Conservation (phyloP, 2,113 vertebrate genomes). For the Syngnathus scovelli region DNA sequence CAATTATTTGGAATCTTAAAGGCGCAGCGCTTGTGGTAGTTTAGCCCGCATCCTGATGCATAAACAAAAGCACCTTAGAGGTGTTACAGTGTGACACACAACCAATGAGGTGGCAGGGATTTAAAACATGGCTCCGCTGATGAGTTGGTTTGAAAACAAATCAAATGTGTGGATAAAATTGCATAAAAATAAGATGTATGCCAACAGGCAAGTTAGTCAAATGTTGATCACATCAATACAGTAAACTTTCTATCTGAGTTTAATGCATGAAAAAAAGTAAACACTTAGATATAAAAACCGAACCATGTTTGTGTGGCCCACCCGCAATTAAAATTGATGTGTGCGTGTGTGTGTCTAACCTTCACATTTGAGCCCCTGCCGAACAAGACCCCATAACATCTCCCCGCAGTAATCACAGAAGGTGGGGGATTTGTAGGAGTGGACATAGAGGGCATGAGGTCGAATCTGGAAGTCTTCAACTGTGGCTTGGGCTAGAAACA, state of each 20-base stretch:
- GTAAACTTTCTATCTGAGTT: not conserved
- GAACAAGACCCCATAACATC: conserved; percentile 98
- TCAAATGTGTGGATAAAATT: not conserved
- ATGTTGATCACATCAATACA: not conserved
- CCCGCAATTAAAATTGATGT: conserved; percentile 14
- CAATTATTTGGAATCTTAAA: conserved; percentile 99
- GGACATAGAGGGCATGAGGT: conserved; percentile 94
- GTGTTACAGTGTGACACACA: not conserved
- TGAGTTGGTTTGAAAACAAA: not conserved
- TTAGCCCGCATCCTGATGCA: conserved; percentile 86
- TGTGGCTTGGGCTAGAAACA: conserved; percentile 85
- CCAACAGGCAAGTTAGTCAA: not conserved
- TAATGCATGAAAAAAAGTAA: no score
- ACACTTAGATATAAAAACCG: no score
- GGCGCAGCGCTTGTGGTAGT: conserved; percentile 97
- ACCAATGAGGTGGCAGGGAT: not conserved
- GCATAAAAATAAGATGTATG: not conserved
- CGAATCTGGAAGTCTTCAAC: conserved; percentile 99
- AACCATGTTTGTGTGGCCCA: no score
- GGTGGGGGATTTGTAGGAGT: conserved; percentile 98
- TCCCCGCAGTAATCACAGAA: conserved; percentile 99
- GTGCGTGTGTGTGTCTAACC: conserved; percentile 65
- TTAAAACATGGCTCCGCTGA: conserved; percentile 25
- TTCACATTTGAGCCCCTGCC: conserved; percentile 98
- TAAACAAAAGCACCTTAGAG: not conserved